Conservation (phyloP, 2,797 vertebrate species). For the Gymnoscopelus microlampas region DNA sequence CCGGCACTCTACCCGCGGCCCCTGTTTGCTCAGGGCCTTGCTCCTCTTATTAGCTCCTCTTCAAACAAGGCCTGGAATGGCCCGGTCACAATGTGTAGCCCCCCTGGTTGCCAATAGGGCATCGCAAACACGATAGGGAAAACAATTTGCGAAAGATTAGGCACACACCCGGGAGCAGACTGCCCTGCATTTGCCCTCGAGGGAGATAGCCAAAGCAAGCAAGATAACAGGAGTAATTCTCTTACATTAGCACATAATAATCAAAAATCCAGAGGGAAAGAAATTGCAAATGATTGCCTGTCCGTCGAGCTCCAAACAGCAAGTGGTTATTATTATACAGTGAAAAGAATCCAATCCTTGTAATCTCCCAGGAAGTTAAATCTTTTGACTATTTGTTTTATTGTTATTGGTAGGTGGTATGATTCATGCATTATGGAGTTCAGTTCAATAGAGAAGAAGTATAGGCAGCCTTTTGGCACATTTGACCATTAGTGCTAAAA, state of each 20-base stretch:
- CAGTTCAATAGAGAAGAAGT: conserved; percentile 57
- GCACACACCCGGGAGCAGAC: conserved; percentile 79
- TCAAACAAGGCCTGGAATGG: conserved; percentile 81
- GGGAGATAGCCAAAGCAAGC: conserved; percentile 73
- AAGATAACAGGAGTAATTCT: conserved; percentile 79
- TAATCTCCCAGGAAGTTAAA: neutral
- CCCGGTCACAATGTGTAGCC: conserved; percentile 65
- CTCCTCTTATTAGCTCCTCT: conserved; percentile 78
- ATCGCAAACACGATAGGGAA: conserved; percentile 75
- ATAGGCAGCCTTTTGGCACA: conserved; percentile 50
- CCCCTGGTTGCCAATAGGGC: conserved; percentile 69
- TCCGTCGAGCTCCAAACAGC: conserved; percentile 21
- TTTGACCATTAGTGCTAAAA: conserved; percentile 68
- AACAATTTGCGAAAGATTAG: conserved; percentile 84
- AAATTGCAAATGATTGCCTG: conserved; percentile 33
- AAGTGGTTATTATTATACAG: conserved; percentile 13
- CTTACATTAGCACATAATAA: conserved; percentile 81
- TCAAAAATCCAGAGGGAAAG: conserved; percentile 53
- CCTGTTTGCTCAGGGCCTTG: conserved; percentile 78
- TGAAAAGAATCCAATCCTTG: neutral
- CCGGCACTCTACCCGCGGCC: conserved; percentile 56
- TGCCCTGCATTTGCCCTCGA: conserved; percentile 80
- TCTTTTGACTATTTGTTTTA: conserved; percentile 6
- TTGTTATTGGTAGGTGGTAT: conserved; percentile 21
- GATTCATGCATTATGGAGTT: conserved; percentile 49